Evolutionary conservation across 1,140 invertebrate genomes (phyloP).

Genomic region (Dendroctonus valens): DNA sequence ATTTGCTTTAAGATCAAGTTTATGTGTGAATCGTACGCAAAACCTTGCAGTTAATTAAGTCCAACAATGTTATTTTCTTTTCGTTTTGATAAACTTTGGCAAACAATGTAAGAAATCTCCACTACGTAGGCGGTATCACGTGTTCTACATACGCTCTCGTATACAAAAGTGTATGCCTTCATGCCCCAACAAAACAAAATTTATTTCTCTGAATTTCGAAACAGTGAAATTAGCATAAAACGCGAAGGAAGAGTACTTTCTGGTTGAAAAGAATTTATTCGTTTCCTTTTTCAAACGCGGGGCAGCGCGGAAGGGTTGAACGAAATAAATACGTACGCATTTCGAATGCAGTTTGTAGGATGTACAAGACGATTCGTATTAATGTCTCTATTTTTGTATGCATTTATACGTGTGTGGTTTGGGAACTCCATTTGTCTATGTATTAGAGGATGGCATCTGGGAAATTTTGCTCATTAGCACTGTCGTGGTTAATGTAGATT

Average conservation of each 20-base stretch:
- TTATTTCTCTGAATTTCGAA: slow-evolving; percentile 11
- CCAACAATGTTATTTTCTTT: too few relatives aligned
- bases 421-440: too few relatives aligned
- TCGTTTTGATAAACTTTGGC: too few relatives aligned
- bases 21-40: too few relatives aligned
- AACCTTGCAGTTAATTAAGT: too few relatives aligned
- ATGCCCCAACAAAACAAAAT: slow-evolving; percentile 16
- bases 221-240: slow-evolving; percentile 15
- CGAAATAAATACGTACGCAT: slow-evolving; percentile 5
- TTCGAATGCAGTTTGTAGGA: slow-evolving; percentile 1
- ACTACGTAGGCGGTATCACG: background rate
- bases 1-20: too few relatives aligned
- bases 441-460: too few relatives aligned
- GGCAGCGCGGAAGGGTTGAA: slow-evolving; percentile 4
- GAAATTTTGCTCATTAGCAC: too few relatives aligned
- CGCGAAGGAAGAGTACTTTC: slow-evolving; percentile 11
- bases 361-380: background rate
- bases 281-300: slow-evolving; percentile 16
- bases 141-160: slow-evolving; percentile 6
- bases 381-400: slow-evolving; percentile 8
- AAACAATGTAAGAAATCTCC: too few relatives aligned
- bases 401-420: background rate
- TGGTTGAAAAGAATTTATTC: slow-evolving; percentile 19
- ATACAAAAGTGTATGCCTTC: slow-evolving; percentile 6
- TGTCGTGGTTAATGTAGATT: too few relatives aligned